Evolutionary conservation across 2,113 vertebrate genomes (phyloP).

Genomic region (Sisor rabdophorus): DNA sequence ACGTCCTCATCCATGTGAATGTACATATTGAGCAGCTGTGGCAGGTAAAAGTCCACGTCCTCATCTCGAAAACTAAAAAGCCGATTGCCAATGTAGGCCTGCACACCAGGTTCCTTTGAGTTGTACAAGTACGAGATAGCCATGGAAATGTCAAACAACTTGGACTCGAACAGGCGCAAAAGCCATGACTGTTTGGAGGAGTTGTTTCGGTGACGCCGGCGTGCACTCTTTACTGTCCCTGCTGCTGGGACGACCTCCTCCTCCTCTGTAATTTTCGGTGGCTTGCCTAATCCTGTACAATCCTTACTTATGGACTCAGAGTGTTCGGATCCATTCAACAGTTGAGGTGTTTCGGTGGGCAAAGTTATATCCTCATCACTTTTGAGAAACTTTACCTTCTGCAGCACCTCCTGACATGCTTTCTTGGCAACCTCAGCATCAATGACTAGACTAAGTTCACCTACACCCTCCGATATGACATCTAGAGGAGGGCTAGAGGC

Average conservation of each 20-base stretch:
- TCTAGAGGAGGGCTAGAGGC: slow-evolving; percentile 68
- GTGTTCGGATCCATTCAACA: slow-evolving; percentile 64
- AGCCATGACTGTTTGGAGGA: slow-evolving; percentile 92
- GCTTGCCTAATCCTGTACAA: slow-evolving; percentile 7
- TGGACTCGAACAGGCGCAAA: slow-evolving; percentile 90
- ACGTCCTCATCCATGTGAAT: slow-evolving; percentile 97
- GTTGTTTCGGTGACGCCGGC: slow-evolving; percentile 79
- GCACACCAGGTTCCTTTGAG: slow-evolving; percentile 93
- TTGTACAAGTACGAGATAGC: slow-evolving; percentile 95
- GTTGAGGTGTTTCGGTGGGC: slow-evolving; percentile 2
- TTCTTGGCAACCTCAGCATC: slow-evolving; percentile 83
- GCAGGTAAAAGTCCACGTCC: slow-evolving; percentile 91
- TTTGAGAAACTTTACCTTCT: slow-evolving; percentile 79
- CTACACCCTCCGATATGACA: slow-evolving; percentile 81
- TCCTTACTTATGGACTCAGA: slow-evolving; percentile 44
- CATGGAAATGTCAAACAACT: slow-evolving; percentile 96
- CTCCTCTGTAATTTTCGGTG: slow-evolving; percentile 65
- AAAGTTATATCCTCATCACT: slow-evolving; percentile 27
- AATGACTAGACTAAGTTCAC: slow-evolving; percentile 79
- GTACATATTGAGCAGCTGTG: slow-evolving; percentile 97
- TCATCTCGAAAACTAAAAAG: slow-evolving; percentile 88
- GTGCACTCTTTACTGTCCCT: slow-evolving; percentile 67
- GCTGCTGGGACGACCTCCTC: slow-evolving; percentile 42
- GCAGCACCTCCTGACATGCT: slow-evolving; percentile 86
- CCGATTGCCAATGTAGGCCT: slow-evolving; percentile 94